Evolutionary conservation across 2,888 invertebrate genomes (phyloP).

Genomic region (Pinctada fucata): DNA sequence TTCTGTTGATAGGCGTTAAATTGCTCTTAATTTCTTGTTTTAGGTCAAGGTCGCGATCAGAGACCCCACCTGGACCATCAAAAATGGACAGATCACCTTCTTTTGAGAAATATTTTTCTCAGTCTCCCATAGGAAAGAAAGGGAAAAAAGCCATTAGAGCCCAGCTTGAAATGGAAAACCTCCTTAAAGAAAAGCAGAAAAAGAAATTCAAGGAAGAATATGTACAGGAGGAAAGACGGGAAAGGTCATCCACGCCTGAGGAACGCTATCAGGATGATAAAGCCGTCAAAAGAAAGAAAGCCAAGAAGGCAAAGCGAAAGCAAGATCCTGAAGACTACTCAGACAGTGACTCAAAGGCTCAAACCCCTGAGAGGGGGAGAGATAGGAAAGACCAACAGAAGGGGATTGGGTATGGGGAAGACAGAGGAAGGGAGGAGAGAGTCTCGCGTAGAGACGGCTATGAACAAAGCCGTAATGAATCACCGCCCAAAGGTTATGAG

Average conservation of each 20-base stretch:
- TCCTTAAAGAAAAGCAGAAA: slow-evolving; percentile 32
- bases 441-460: slow-evolving; percentile 3
- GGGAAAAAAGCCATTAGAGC: slow-evolving; percentile 44
- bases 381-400: slow-evolving; percentile 27
- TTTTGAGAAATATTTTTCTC: slow-evolving; percentile 32
- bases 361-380: slow-evolving; percentile 18
- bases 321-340: slow-evolving; percentile 33
- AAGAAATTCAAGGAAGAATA: slow-evolving; percentile 18
- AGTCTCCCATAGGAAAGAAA: slow-evolving; percentile 52
- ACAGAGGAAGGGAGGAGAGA: slow-evolving; percentile 15
- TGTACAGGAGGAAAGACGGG: slow-evolving; percentile 27
- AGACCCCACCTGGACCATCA: slow-evolving; percentile 40
- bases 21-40: too few species aligned
- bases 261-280: slow-evolving; percentile 16
- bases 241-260: slow-evolving; percentile 31
- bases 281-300: slow-evolving; percentile 28
- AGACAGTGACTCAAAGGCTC: slow-evolving; percentile 31
- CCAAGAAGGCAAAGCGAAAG: slow-evolving; percentile 33
- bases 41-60: slow-evolving; percentile 48
- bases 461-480: slow-evolving; percentile 5
- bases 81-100: slow-evolving; percentile 35
- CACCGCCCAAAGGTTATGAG: slow-evolving; percentile 14
- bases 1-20: too few species aligned
- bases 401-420: slow-evolving; percentile 9
- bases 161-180: slow-evolving; percentile 17